Evolutionary conservation across 2,888 invertebrate species (phyloP), one percentile per base, ranked within the genome.

Genomic region (Scaptomyza cyrtandrae): DNA sequence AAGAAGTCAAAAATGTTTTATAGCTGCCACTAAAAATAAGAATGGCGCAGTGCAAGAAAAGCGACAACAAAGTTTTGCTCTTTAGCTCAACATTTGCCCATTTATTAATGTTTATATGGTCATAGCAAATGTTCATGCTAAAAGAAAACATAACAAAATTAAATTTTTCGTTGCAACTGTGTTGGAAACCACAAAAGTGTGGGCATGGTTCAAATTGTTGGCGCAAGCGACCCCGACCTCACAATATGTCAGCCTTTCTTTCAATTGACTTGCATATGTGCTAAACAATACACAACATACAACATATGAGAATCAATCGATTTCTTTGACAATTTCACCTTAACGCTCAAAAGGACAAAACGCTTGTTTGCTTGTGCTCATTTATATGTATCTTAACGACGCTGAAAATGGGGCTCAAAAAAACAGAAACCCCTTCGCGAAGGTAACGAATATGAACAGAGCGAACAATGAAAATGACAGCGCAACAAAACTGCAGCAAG

Each of bases 21-120:
- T 77, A 66, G 69, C 74, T 71, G 74, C 33, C 53, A 63, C 84
- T 71, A 84, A 74, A 81, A 84, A 86, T 81, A 86, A 71, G 53
- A 55, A 77, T 73, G 68, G 71, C 74, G 73, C 69, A 67, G 53
- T 44, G 44, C 68, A 35, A 14, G 19, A 27, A 41, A 44, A n/a
- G 5, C 13, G 10, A 11, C 46, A 6, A 37, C 7, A 13, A 24
- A 0, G 0, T 24, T 24, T 24, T 24, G 24, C 24, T 24, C 2
- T 24, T 24, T 24, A 24, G 3, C 3, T 24, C 6, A 29, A 29
- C 24, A 24, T 27, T 11, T 11, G 11, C 10, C 10, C 11, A 55
- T 29, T 16, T 35, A 14, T 27, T 35, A 29, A 44, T 64, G 60
- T 33, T 14, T 49, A 7, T n/a, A 31, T 33, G 10, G 0, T 3